These are phyloP conservation scores for Callyntrura sp. DNA, from an alignment of 2,888 invertebrate species.

Conservation along the genomic window DNA sequence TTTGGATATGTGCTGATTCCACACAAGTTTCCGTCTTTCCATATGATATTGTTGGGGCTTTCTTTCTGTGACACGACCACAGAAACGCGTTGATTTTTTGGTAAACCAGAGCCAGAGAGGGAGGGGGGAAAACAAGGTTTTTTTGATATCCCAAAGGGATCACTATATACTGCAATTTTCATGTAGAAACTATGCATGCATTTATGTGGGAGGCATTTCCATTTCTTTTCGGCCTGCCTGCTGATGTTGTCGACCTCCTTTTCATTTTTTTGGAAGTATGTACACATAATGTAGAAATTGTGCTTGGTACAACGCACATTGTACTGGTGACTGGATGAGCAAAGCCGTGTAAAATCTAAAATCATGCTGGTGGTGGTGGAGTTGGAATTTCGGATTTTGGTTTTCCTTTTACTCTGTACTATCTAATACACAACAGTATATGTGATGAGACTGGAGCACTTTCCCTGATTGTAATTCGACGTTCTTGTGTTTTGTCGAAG, in stretches of 20 bases:
- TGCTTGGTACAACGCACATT: background rate
- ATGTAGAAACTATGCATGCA: constrained; percentile 14
- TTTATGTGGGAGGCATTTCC: background rate
- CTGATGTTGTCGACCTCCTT: constrained; percentile 58
- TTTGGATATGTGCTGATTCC: background rate
- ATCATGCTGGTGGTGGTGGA: too few species aligned
- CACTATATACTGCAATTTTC: constrained; percentile 46
- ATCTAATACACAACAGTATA: too few species aligned
- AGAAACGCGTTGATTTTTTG: constrained; percentile 36
- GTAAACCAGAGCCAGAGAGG: constrained; percentile 48
- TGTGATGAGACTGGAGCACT: too few species aligned
- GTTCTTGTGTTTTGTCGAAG: too few species aligned
- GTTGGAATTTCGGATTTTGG: too few species aligned
- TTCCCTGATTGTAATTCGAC: too few species aligned
- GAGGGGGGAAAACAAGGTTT: background rate
- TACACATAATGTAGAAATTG: background rate
- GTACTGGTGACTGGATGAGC: too few species aligned
- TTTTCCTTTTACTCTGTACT: background rate
- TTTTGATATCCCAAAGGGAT: constrained; percentile 55
- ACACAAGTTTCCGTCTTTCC: background rate
- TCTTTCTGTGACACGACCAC: constrained; percentile 63
- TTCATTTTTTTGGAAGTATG: constrained; percentile 17
- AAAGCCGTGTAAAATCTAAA: too few species aligned
- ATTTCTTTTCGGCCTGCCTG: constrained; percentile 4
- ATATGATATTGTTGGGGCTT: constrained; percentile 24